Evolutionary conservation across 2,797 vertebrate genomes (phyloP).

Genomic region (Phataginus tricuspis): DNA sequence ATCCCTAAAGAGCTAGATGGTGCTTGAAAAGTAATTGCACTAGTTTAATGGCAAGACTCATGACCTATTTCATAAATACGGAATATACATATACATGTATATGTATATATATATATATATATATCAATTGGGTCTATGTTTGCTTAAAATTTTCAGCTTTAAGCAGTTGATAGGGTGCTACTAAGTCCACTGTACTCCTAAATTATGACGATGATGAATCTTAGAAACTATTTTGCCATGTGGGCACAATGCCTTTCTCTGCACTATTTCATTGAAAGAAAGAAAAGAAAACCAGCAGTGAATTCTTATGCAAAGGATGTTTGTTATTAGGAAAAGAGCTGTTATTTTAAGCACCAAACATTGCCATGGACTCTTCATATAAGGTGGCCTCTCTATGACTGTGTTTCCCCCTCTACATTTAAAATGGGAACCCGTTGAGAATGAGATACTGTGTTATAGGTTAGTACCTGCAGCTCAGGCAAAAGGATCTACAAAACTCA

Average conservation of each 20-base stretch:
- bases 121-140: background rate
- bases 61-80: background rate
- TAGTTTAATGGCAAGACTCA: background rate
- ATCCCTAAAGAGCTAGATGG: background rate
- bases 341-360: background rate
- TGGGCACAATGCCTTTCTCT: background rate
- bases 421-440: slow-evolving; percentile 6
- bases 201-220: background rate
- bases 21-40: slow-evolving; percentile 14
- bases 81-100: background rate
- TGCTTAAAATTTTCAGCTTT: background rate
- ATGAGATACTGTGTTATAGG: background rate
- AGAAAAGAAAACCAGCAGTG: background rate
- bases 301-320: background rate
- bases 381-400: background rate
- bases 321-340: background rate
- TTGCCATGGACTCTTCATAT: background rate
- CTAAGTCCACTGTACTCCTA: background rate
- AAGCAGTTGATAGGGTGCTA: background rate
- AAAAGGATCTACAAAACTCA: background rate
- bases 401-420: background rate
- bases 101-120: background rate
- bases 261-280: background rate
- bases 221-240: slow-evolving; percentile 21
- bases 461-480: background rate